Base-by-base conservation (phyloP, 37 sponge, comb jelly and placozoan species). In the Spongilla lacustris region DNA sequence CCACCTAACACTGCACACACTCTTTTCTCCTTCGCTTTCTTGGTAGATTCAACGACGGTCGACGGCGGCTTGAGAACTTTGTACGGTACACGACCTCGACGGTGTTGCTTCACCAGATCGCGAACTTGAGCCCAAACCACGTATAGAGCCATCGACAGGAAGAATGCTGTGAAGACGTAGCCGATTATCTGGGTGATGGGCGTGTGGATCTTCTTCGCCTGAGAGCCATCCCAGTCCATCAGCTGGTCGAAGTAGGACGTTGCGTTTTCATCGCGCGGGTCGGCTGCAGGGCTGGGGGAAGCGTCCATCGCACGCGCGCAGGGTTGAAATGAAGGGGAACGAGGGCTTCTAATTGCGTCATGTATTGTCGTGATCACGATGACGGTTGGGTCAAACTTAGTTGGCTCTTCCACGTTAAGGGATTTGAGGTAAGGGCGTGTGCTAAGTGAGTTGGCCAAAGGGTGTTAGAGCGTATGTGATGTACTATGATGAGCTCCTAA, bases 1-100 rank as follows among this genome's bases (percentile, higher is more conserved):
- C 89, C 90, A 12, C 90, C 93, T 0, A 93, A 48, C 19, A 94
- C 91, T 33, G 94, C 94, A 50, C 87, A 87, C 25, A 89, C 73
- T 22, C 94, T 71, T 28, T 91, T 91, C 73, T 22, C 32, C 26
- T 49, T 23, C 3, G n/a, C 67, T 0, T 26, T 34, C 29, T 68
- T 69, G 25, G 32, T 49, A 6, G n/a, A 41, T 6, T 25, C 76
- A 9, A 75, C 0, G 50, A 89, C 68, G 22, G 71, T 66, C 4
- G 86, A 82, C 28, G 91, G 91, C 0, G 91, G 79, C 77, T 86
- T 91, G 3, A 91, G 46, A 0, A 91, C 87, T 29, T 71, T 75
- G 76, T 91, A 91, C 9, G 91, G 87, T 13, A 81, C 49, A 34
- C 68, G 77, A 31, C 26, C 21, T 13, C 4, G 41, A 23, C 48